Percentiles rank a stretch among this genome's conserved stretches.
phyloP scores from a whole-genome alignment of 2,113 vertebrate genomes.

The Dasyprocta punctata region DNA sequence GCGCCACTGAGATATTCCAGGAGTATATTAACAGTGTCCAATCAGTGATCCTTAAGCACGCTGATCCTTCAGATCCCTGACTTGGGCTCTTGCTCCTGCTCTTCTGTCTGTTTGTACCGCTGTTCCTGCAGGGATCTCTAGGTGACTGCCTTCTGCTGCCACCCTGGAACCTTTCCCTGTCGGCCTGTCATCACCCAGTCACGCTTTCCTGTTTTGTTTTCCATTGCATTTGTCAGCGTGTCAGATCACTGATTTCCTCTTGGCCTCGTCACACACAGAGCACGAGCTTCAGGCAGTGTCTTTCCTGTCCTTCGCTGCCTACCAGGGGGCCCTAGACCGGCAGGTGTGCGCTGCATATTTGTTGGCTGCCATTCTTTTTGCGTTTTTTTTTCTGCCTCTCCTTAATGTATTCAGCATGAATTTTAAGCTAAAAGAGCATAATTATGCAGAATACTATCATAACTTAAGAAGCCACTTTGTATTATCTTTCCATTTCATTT shows the following conservation, averaged over 20 bases:
- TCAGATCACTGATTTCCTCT: not conserved
- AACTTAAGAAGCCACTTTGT: not conserved
- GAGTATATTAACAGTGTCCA: not conserved
- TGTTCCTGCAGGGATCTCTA: not conserved
- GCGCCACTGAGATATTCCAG: not conserved
- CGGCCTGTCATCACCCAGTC: not conserved
- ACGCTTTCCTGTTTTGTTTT: not conserved
- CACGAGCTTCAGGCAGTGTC: not conserved
- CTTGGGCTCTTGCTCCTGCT: not conserved
- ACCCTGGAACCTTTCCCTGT: not conserved
- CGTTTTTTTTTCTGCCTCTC: not conserved
- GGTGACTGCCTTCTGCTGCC: not conserved
- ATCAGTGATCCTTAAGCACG: not conserved
- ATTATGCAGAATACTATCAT: not conserved
- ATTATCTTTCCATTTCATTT: slow-evolving; percentile 63
- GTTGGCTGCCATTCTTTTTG: not conserved
- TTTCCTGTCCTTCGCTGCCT: not conserved
- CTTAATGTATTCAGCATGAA: not conserved
- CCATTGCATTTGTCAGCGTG: not conserved
- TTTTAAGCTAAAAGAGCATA: slow-evolving; percentile 29
- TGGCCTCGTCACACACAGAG: not conserved
- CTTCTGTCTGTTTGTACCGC: not conserved
- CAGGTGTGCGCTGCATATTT: not conserved
- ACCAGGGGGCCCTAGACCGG: not conserved
- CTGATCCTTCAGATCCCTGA: not conserved